phyloP scores from a whole-genome alignment of 2,797 vertebrate genomes.

The Anolis apletophallus region DNA sequence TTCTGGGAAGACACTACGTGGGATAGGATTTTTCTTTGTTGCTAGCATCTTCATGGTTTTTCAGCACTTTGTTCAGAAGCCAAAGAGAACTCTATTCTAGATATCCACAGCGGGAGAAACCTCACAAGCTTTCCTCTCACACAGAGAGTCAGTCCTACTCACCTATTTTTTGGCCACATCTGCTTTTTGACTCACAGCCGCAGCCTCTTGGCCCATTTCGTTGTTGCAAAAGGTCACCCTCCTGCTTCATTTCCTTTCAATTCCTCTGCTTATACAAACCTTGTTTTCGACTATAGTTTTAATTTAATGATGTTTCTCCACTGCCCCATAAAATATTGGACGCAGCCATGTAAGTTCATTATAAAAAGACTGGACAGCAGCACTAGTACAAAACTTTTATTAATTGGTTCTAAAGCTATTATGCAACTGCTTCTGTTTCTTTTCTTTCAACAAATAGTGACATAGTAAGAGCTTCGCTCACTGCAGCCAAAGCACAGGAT shows the following conservation, averaged over 20 bases:
- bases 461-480: not conserved
- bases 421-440: not conserved
- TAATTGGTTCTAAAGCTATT: not conserved
- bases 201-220: not conserved
- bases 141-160: not conserved
- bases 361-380: not conserved
- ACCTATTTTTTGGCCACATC: not conserved
- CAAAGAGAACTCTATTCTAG: too few species aligned
- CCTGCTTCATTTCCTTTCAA: constrained; percentile 10
- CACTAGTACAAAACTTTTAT: not conserved
- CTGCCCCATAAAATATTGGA: not conserved
- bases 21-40: not conserved
- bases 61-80: too few species aligned
- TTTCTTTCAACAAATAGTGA: not conserved
- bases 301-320: not conserved
- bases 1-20: not conserved
- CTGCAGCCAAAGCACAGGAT: not conserved
- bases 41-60: not conserved
- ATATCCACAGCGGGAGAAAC: not conserved
- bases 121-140: too few species aligned
- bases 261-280: not conserved
- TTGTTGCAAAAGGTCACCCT: constrained; percentile 14
- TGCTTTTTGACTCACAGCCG: not conserved
- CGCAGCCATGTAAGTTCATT: not conserved
- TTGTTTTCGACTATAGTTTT: not conserved